These are phyloP conservation scores for Macquaria australasica DNA, from an alignment of 2,113 vertebrate species.

Conservation along the genomic window DNA sequence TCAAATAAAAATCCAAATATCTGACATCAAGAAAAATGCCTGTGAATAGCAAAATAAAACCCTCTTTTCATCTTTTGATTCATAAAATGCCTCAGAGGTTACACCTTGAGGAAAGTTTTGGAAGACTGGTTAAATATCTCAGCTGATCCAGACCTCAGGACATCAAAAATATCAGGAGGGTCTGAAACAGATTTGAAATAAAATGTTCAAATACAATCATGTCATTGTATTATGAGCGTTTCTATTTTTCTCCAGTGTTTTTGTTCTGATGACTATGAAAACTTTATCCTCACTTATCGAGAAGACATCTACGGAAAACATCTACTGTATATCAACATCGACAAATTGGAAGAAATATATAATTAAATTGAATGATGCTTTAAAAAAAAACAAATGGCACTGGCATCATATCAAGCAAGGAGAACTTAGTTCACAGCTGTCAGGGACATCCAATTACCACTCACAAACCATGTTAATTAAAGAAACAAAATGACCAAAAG, in stretches of 20 bases:
- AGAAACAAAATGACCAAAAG: slow-evolving; percentile 9
- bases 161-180: background rate
- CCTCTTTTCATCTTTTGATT: slow-evolving; percentile 22
- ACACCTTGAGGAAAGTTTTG: background rate
- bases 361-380: background rate
- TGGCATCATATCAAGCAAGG: background rate
- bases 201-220: background rate
- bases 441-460: slow-evolving; percentile 9
- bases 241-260: background rate
- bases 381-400: background rate
- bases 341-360: slow-evolving; percentile 1
- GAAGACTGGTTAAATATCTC: background rate
- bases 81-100: slow-evolving; percentile 6
- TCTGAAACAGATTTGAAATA: background rate
- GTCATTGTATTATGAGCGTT: background rate
- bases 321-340: background rate
- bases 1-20: slow-evolving; percentile 35
- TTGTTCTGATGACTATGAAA: background rate
- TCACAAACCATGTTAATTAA: slow-evolving; percentile 7
- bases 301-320: no score
- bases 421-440: slow-evolving; percentile 9
- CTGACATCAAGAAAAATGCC: slow-evolving; percentile 26
- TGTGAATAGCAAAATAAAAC: slow-evolving; percentile 1
- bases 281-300: background rate
- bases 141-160: background rate